Conservation (phyloP, 2,797 vertebrate genomes). For the Clarias pachynema region DNA sequence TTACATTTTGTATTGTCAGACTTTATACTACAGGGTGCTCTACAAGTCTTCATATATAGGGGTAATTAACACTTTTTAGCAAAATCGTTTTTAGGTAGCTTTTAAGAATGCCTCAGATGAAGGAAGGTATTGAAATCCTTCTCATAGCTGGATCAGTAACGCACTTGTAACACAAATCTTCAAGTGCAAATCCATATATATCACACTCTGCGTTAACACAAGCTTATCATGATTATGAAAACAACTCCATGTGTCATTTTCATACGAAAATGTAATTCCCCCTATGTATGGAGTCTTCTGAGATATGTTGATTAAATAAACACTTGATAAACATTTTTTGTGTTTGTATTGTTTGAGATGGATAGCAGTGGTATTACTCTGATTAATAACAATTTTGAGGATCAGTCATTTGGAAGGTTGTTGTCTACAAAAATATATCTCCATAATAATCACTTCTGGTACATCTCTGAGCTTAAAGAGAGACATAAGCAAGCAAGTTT, state of each 20-base stretch:
- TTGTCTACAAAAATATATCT: background rate
- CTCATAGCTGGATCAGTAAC: too few relatives aligned
- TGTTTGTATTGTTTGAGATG: background rate
- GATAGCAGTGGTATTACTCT: background rate
- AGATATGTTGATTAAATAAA: background rate
- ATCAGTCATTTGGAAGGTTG: background rate
- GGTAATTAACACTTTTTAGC: too few relatives aligned
- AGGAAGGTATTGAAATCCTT: too few relatives aligned
- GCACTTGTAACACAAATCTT: too few relatives aligned
- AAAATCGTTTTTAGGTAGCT: too few relatives aligned
- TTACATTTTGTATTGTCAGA: background rate
- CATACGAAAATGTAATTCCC: too few relatives aligned
- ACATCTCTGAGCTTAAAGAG: background rate
- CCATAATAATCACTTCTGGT: background rate
- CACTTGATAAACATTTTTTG: background rate
- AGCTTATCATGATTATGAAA: too few relatives aligned
- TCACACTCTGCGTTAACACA: too few relatives aligned
- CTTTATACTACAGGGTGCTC: background rate
- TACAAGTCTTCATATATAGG: too few relatives aligned
- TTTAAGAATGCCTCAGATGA: too few relatives aligned
- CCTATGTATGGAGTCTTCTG: background rate
- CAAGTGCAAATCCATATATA: too few relatives aligned
- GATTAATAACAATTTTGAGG: background rate
- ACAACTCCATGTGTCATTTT: too few relatives aligned
- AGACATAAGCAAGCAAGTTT: conserved; percentile 36